Evolutionary conservation across 35 echinoderm and acorn worm genomes (phyloP), one percentile per base, ranked within the genome.

Genomic region (Chiridota heheva): DNA sequence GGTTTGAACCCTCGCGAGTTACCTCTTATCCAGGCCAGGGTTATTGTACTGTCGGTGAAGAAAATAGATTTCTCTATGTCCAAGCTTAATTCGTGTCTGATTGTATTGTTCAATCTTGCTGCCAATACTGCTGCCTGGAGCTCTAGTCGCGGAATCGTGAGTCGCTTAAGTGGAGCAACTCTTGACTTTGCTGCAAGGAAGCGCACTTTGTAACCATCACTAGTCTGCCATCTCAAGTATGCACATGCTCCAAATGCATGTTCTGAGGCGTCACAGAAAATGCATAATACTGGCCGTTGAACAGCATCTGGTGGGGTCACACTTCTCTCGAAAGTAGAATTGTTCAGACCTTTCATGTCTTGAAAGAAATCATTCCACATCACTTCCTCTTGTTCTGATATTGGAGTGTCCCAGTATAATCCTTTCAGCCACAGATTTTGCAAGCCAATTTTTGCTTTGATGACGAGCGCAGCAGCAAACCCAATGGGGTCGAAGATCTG

Each of bases 401-500:
- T 58, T 47, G 55, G 76, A 32, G 70, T 33, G 75, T 86, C 76
- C 90, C 84, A 92, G 51, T 42, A 75, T 13, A 86, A 28, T 13
- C 89, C 82, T 55, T 69, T 15, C 32, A 70, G 30, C 89, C 83
- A 91, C 27, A 91, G 67, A n/a, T 58, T 20, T 35, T 91, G 89
- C 45, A 91, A 60, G 24, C 83, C 68, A 16, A 92, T 92, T 69
- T 92, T 92, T 0, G 89, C 89, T 18, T 60, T 55, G 13, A 92
- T 85, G 20, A 87, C 29, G 43, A 91, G 86, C 2, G 89, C 82
- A 10, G 82, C 41, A 48, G 75, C 89, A 91, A 92, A 92, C 43
- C 90, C 90, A 15, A 87, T 81, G 22, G 89, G 83, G 42, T 92
- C 89, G 63, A 92, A 92, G 38, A 92, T 87, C 0, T 34, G 12